Evolutionary conservation across 2,797 vertebrate species (phyloP).

Genomic region (Cryptoblepharus egeriae): DNA sequence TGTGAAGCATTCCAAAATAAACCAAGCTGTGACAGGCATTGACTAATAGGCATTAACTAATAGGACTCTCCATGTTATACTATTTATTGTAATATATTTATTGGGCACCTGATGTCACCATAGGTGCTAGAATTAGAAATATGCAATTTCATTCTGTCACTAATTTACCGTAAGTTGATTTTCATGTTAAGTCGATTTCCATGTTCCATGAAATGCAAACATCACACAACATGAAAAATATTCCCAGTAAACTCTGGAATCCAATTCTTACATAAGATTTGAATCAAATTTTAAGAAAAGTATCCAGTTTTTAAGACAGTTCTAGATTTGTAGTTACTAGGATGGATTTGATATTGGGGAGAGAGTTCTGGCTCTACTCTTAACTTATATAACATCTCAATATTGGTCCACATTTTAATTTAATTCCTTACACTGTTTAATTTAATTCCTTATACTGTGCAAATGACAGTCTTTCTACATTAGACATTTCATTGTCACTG

Average conservation of each 20-base stretch:
- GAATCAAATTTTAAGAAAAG: neutral
- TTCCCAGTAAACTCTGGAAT: neutral
- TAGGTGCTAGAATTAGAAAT: neutral
- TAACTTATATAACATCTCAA: neutral
- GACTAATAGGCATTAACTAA: neutral
- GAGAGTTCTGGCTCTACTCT: neutral
- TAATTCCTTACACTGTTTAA: neutral
- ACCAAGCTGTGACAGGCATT: rapidly evolving
- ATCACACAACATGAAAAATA: neutral
- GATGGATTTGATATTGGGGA: no score
- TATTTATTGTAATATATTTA: neutral
- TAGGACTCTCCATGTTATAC: neutral
- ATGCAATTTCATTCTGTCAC: neutral
- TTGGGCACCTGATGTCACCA: neutral
- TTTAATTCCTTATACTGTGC: neutral
- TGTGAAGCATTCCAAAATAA: neutral
- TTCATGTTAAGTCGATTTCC: neutral
- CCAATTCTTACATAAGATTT: neutral
- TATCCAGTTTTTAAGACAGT: neutral
- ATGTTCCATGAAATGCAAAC: neutral
- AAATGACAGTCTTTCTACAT: conserved; percentile 6
- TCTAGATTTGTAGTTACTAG: neutral
- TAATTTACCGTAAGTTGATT: neutral
- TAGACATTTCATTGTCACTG: neutral
- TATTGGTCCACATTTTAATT: neutral